Evolutionary conservation across 2,888 invertebrate genomes (phyloP), one percentile per base, ranked within the genome.

Genomic region (Meloe dianella): DNA sequence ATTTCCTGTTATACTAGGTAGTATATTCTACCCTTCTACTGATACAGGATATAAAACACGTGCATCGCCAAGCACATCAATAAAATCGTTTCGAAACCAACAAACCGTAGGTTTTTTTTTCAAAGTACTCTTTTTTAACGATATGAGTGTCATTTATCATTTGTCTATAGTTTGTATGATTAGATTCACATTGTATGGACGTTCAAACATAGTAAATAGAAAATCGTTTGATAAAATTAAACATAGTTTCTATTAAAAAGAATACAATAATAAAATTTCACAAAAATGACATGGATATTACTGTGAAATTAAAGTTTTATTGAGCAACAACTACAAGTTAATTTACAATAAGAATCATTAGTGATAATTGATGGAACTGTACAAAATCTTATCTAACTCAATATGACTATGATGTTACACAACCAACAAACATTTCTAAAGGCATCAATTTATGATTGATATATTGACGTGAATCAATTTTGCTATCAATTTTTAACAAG

Each of bases 11-110:
- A 59, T 65, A 62, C 58, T 62, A 64, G 64, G 67, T 63, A 65
- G 41, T 65, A 68, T 67, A 61, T 68, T 61, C 64, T 38, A 59
- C 61, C 61, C 61, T 64, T 60, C 60, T 65, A 17, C 60, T 57
- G 56, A 68, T 65, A 57, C 62, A 65, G 68, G 68, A 68, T 65
- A 65, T 68, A 68, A 68, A 68, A 65, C 68, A 68, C 68, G 68
- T 68, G 68, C 64, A 62, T 60, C 68, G 56, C 68, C 65, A 68
- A 68, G 63, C 68, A 68, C 68, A 57, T 60, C 65, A 62, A 63
- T 62, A 62, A 68, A 57, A 64, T 64, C 47, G 47, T 20, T 47
- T 47, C 4, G 47, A 47, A 22, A 20, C 47, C 20, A 47, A 54
- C 54, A 24, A n/a, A 54, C 24, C 54, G 24, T 24, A 24, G 24